A percentile compares a stretch with the other conserved stretches of the same genome.
phyloP scores from a whole-genome alignment of 2,797 vertebrate genomes.

The Psittacula echo region DNA sequence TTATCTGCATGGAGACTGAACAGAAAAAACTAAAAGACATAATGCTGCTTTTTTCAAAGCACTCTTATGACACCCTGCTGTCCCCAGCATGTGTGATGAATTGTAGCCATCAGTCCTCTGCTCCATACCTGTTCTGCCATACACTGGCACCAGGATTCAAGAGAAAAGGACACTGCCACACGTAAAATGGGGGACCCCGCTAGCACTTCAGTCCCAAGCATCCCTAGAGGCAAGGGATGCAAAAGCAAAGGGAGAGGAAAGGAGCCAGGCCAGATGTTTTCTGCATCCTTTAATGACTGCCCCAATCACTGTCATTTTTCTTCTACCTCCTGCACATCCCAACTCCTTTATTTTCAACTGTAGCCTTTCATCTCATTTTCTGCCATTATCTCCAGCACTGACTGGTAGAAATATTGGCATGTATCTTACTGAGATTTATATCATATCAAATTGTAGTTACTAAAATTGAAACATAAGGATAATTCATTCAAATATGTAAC shows the following conservation, averaged over 20 bases:
- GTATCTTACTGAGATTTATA: neutral
- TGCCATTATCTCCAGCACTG: neutral
- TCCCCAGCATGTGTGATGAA: rapidly evolving
- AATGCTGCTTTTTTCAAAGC: neutral
- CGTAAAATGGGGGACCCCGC: neutral
- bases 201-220: neutral
- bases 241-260: neutral
- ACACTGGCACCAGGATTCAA: rapidly evolving
- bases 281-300: neutral
- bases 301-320: neutral
- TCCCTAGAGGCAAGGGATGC: neutral
- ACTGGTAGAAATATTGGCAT: neutral
- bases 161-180: neutral
- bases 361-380: neutral
- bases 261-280: neutral
- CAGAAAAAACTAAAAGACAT: neutral
- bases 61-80: neutral
- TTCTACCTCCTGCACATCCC: neutral
- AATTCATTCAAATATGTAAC: neutral
- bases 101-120: neutral
- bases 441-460: neutral
- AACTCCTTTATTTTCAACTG: neutral
- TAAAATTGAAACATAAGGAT: neutral
- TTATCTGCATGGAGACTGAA: neutral
- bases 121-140: neutral